Percentiles rank a stretch among this genome's conserved stretches.
Evolutionary conservation across 2,888 invertebrate species (phyloP).

Genomic region (Nephrotoma guestfalica): DNA sequence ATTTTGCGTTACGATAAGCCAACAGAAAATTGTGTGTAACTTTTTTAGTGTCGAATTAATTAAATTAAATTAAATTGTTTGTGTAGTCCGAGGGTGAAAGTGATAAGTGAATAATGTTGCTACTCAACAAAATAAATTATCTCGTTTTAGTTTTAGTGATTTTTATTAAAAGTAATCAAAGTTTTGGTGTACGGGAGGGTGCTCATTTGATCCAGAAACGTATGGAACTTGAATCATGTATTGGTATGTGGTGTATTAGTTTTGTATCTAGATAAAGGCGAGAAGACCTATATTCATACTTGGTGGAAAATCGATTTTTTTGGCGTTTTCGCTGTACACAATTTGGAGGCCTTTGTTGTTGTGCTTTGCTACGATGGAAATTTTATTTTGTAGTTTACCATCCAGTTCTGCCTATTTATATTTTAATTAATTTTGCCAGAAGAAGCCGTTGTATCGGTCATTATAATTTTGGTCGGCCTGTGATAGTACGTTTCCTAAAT

Average conservation of each 20-base stretch:
- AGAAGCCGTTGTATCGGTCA: too few relatives aligned
- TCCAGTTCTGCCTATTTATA: too few relatives aligned
- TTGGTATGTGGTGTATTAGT: slow-evolving; percentile 20
- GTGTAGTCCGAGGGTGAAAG: background rate
- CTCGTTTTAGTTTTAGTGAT: background rate
- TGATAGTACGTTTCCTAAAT: too few relatives aligned
- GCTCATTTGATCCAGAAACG: slow-evolving; percentile 26
- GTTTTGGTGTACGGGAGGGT: slow-evolving; percentile 10
- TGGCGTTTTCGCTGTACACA: background rate
- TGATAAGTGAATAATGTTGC: background rate
- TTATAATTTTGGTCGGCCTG: too few relatives aligned
- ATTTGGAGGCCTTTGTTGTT: background rate
- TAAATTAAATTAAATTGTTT: background rate
- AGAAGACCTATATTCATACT: background rate
- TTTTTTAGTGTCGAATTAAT: background rate
- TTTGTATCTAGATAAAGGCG: background rate
- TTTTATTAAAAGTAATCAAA: background rate
- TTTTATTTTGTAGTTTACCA: too few relatives aligned
- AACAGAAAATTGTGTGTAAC: background rate
- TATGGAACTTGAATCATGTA: slow-evolving; percentile 29
- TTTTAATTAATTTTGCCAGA: too few relatives aligned
- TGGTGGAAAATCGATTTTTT: background rate
- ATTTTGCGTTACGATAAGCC: background rate
- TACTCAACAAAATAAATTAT: background rate
- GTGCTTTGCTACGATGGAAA: background rate